Evolutionary conservation across 2,888 invertebrate genomes (phyloP).

Genomic region (Candidula unifasciata): DNA sequence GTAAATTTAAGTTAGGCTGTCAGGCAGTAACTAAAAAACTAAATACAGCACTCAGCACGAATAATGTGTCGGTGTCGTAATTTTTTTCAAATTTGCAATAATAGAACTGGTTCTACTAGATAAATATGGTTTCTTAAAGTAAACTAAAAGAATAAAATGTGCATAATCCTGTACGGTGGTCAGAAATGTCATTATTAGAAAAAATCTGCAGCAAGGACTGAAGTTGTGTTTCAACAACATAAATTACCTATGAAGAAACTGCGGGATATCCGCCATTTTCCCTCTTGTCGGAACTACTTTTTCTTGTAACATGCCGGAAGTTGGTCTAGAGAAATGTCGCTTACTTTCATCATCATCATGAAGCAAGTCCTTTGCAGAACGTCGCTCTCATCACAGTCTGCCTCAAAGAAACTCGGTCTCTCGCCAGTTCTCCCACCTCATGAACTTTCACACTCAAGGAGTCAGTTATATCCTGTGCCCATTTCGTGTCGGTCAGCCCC

Average conservation of each 20-base stretch:
- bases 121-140: neutral
- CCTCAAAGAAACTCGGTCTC: too few species aligned
- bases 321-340: neutral
- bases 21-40: too few species aligned
- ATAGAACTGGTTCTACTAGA: neutral
- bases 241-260: constrained; percentile 41
- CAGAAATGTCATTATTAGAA: neutral
- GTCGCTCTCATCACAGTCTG: too few species aligned
- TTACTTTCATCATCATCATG: too few species aligned
- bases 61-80: too few species aligned
- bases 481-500: too few species aligned
- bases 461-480: too few species aligned
- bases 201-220: neutral
- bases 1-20: too few species aligned
- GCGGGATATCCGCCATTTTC: constrained; percentile 51
- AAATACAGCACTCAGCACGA: too few species aligned
- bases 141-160: neutral
- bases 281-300: constrained; percentile 47
- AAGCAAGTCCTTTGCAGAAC: too few species aligned
- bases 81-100: neutral
- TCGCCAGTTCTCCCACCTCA: too few species aligned
- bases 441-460: too few species aligned
- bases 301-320: constrained; percentile 32
- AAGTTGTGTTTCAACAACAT: neutral
- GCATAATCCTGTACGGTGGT: neutral